Evolutionary conservation across 2,113 vertebrate genomes (phyloP), one percentile per base, ranked within the genome.

Genomic region (Mohoua ochrocephala): DNA sequence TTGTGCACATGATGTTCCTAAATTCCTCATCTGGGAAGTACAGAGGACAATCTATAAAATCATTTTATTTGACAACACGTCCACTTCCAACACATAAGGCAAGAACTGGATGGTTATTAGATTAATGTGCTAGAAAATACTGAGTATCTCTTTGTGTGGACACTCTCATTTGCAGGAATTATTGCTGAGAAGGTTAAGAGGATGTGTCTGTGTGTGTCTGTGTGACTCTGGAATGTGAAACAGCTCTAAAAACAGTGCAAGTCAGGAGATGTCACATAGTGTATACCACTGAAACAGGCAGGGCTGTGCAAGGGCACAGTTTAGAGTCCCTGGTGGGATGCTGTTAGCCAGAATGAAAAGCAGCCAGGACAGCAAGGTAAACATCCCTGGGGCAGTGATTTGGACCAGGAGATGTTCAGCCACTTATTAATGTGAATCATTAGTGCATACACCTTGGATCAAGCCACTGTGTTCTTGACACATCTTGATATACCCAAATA

Each of bases 31-130:
- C 77, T 97, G 79, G 65, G 79, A 93, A 96, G 83, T 77, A 70
- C 35, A 87, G 87, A 96, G 35, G 82, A 93, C 96, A 96, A 98
- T 96, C 93, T 85, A 95, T 94, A 97, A 97, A 95, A 97, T 97
- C 75, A 96, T 97, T 97, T 93, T 86, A 96, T 96, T 95, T 97
- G 97, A 96, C 97, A 97, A 75, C 74, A 89, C 1, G 54, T 91
- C 91, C 81, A 37, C 78, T 97, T 91, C 84, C 35, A 84, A 95
- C 84, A 91, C 73, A 28, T 56, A 93, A 95, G 65, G 86, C 91
- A 97, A 89, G 74, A 95, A 97, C 91, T 92, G 92, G n/a, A 94
- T 93, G 84, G 88, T 97, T 97, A 94, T 96, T 95, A 93, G 97
- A 97, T 95, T 97, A 93, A 95, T 69, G 74, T 82, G 78, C 79